These are phyloP conservation scores for Acanthochromis polyacanthus DNA, from an alignment of 2,113 vertebrate genomes.

Conservation along the genomic window DNA sequence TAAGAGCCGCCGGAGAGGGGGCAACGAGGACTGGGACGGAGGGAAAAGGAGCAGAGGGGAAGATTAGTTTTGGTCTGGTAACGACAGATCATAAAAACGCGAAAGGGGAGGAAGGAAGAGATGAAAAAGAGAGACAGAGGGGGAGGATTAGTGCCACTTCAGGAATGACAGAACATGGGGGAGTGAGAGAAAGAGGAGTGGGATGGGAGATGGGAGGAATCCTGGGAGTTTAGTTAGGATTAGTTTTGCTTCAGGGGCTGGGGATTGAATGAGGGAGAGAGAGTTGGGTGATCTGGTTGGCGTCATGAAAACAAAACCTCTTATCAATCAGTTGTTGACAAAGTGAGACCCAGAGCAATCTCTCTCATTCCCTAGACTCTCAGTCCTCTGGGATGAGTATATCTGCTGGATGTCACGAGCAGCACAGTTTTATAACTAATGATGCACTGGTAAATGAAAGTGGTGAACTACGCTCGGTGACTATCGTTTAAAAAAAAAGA, in stretches of 20 bases:
- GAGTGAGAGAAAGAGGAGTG: conserved; percentile 63
- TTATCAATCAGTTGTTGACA: conserved; percentile 81
- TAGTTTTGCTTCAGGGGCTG: conserved; percentile 81
- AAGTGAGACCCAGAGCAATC: conserved; percentile 62
- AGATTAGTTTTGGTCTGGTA: conserved; percentile 86
- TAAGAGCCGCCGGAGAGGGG: conserved; percentile 5
- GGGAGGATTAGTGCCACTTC: conserved; percentile 84
- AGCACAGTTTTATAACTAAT: conserved; percentile 34
- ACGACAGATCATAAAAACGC: conserved; percentile 84
- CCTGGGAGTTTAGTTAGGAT: conserved; percentile 82
- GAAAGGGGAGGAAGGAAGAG: conserved; percentile 74
- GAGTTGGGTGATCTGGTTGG: conserved; percentile 73
- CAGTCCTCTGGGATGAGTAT: conserved; percentile 49
- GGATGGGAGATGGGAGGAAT: conserved; percentile 70
- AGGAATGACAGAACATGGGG: conserved; percentile 73
- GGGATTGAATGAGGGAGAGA: conserved; percentile 73
- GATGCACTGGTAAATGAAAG: conserved; percentile 23
- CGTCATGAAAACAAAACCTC: conserved; percentile 78
- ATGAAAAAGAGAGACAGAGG: conserved; percentile 74
- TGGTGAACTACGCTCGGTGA: conserved; percentile 1
- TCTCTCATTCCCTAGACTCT: conserved; percentile 25
- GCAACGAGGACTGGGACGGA: conserved; percentile 7
- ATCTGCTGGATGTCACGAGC: conserved; percentile 44
- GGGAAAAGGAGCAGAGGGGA: background rate
- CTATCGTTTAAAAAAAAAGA: no score